A percentile compares a stretch with the other conserved stretches of the same genome.
Evolutionary conservation across 2,888 invertebrate species (phyloP).

Genomic region (Eupithecia exiguata): DNA sequence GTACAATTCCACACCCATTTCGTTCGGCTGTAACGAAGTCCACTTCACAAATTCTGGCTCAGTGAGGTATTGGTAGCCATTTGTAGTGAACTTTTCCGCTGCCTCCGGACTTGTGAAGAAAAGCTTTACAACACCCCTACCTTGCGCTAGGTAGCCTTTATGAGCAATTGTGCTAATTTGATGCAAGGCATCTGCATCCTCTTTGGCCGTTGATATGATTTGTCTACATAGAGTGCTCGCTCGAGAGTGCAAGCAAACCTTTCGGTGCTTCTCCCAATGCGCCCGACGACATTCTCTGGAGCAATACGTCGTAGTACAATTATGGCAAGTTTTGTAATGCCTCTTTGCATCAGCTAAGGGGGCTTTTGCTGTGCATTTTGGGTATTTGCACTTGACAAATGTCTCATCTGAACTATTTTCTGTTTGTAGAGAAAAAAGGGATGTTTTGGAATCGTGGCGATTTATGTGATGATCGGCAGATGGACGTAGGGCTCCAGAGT

Average conservation of each 20-base stretch:
- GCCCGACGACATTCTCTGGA: constrained; percentile 94
- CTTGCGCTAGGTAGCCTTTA: constrained; percentile 92
- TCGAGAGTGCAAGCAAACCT: constrained; percentile 94
- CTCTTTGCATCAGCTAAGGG: constrained; percentile 90
- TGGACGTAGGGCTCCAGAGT: constrained; percentile 71
- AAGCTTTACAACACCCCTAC: constrained; percentile 95
- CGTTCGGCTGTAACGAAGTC: constrained; percentile 93
- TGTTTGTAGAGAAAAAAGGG: constrained; percentile 75
- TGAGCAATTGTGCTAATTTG: constrained; percentile 93
- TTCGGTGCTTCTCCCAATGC: constrained; percentile 97
- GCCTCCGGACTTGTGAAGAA: constrained; percentile 94
- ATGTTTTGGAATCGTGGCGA: constrained; percentile 75
- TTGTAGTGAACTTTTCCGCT: constrained; percentile 91
- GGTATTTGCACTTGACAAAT: constrained; percentile 90
- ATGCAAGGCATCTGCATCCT: constrained; percentile 88
- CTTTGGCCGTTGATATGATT: constrained; percentile 91
- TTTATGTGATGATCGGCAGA: constrained; percentile 66
- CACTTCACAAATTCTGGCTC: constrained; percentile 93
- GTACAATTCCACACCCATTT: constrained; percentile 94
- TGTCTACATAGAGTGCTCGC: constrained; percentile 95
- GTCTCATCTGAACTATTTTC: constrained; percentile 81
- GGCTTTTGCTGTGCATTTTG: constrained; percentile 90
- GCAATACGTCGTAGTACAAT: constrained; percentile 97
- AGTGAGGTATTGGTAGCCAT: constrained; percentile 90
- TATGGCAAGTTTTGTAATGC: constrained; percentile 96